Base-by-base conservation (phyloP, 92 coral and sea anemone genomes). In the Actinostola sp. region DNA sequence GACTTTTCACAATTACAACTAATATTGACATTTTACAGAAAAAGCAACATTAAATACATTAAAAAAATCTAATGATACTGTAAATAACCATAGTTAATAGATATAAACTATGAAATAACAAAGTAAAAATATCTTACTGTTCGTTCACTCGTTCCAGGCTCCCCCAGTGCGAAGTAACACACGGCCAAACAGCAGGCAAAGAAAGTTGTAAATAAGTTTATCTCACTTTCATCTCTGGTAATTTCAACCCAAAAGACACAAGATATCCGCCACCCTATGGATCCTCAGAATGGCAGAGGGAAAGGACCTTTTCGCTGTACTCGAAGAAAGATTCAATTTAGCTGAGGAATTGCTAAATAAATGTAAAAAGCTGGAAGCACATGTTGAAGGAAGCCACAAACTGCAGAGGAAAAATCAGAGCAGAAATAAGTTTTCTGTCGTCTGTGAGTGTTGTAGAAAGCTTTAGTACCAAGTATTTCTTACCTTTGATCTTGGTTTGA, bases 391-490 rank as follows among this genome's bases (percentile, higher is more conserved):
- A 12, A 38, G 77, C 5, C 48, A 67, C 21, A 90, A 90, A 61
- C 70, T 90, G 25, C 70, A 36, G 19, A 78, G 78, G 70, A 86
- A 86, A n/a, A 73, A 79, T 90, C 44, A 52, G 63, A 25, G 89
- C 96, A 35, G 96, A 90, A 67, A 36, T 90, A 3, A 86, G 72
- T 41, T 90, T 90, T 72, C 66, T 90, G 30, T 73, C 73, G 23
- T 80, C 81, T 57, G 96, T 90, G 62, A 73, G 86, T 56, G n/a
- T n/a, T n/a, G n/a, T 4, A 38, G 8, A 7, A 55, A 45, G 13
- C 17, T 36, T 31, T 20, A 51, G 11, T 1, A 31, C 8, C 43
- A 54, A 49, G n/a, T n/a, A n/a, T n/a, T 6, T 49, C 45, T 46
- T 41, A 20, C 1, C 14, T 66, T 8, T 21, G 16, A 10, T 17